A percentile compares a stretch with the other conserved stretches of the same genome.
Conservation (phyloP, 2,113 vertebrate genomes). For the Lasiurus borealis region DNA sequence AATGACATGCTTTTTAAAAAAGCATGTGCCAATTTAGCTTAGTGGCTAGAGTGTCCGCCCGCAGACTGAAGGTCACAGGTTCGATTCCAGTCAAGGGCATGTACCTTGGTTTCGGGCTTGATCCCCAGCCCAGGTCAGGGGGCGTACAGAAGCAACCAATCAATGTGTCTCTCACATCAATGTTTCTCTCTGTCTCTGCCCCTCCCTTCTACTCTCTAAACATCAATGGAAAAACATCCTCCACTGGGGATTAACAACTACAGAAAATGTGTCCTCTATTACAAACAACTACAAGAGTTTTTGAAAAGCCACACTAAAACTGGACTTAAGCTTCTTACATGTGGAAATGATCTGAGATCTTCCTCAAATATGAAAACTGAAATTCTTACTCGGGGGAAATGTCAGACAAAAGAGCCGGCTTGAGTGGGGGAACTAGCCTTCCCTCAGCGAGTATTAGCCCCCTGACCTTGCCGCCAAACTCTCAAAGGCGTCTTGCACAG, state of each 20-base stretch:
- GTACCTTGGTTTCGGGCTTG: too few species aligned
- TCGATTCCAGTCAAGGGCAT: too few species aligned
- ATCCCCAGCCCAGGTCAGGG: too few species aligned
- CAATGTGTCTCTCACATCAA: too few species aligned
- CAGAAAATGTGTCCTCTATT: not conserved
- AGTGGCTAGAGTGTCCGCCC: too few species aligned
- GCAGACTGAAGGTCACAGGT: too few species aligned
- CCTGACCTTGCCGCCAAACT: not conserved
- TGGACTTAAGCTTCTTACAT: slow-evolving; percentile 14
- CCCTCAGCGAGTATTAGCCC: not conserved
- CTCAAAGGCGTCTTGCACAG: not conserved
- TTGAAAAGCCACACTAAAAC: not conserved
- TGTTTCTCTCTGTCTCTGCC: too few species aligned
- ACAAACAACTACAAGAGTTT: not conserved
- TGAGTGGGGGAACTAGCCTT: not conserved
- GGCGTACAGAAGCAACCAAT: too few species aligned
- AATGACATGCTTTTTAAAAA: not conserved
- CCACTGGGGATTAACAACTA: too few species aligned
- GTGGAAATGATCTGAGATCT: not conserved
- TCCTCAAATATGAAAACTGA: slow-evolving; percentile 34
- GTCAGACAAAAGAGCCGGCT: not conserved
- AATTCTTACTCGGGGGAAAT: slow-evolving; percentile 32
- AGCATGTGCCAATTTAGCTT: not conserved
- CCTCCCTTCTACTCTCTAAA: too few species aligned
- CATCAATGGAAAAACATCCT: too few species aligned